Evolutionary conservation across 2,888 invertebrate species (phyloP), one percentile per base, ranked within the genome.

Genomic region (Diadegma fenestrale): DNA sequence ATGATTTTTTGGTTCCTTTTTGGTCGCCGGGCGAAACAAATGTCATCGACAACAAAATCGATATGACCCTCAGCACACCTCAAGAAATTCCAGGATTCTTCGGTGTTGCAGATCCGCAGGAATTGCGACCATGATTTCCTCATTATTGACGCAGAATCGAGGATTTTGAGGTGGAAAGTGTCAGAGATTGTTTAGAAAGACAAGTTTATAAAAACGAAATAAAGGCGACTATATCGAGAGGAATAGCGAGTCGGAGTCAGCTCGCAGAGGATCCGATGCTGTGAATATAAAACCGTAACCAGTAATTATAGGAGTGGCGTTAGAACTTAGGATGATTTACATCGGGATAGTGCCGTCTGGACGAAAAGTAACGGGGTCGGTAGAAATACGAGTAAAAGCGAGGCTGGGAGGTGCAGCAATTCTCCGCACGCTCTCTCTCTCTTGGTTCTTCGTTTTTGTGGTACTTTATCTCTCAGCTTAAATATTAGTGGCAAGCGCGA

Each of bases 231-330:
- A n/a, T n/a, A n/a, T n/a, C n/a, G n/a, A 45, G 61, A 63, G 26
- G 22, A 63, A 61, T 48, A 33, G 48, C 14, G 14, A 37, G 22
- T 6, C 37, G 19, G n/a, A 26, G 30, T 26, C 19, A 64, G 76
- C 43, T 30, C 63, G 69, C 68, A 69, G 73, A 69, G 48, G 71
- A 48, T 71, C 64, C 76, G 80, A 80, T 76, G 64, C 80, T 72
- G 51, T 76, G 84, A 80, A 80, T 84, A 72, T 66, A 54, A 41
- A 75, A 79, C 83, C 69, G 63, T 80, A 71, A 76, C 91, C 88
- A 90, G 91, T 93, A 93, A 93, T 93, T 93, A 93, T 93, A 93
- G 93, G 93, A 92, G 92, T 93, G 93, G 93, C 92, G 93, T 92
- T 92, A 91, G 90, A 89, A 90, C 87, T 89, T 91, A 86, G 88